Conservation (phyloP, 2,888 invertebrate genomes). For the Agrochola macilenta region DNA sequence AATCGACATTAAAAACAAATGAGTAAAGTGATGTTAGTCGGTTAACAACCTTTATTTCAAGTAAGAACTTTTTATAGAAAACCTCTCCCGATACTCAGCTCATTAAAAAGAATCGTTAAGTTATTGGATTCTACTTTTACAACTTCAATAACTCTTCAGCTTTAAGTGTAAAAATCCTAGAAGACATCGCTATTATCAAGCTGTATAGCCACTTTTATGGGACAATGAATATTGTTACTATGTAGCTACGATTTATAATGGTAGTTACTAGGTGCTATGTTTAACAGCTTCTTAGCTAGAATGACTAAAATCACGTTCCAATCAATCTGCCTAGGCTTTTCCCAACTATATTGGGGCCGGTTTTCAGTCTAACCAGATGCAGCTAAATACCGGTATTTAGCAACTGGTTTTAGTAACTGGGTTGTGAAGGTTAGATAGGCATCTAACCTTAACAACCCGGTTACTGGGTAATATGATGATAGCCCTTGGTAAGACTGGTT, state of each 20-base stretch:
- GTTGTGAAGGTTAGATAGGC: too few relatives aligned
- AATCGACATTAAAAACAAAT: not conserved
- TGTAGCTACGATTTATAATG: constrained; percentile 45
- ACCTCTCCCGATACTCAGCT: not conserved
- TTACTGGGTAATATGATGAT: too few relatives aligned
- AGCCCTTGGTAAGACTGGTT: too few relatives aligned
- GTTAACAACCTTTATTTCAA: not conserved
- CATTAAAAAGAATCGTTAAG: constrained; percentile 30
- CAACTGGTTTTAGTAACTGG: too few relatives aligned
- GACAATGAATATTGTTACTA: constrained; percentile 50
- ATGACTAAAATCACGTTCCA: constrained; percentile 16
- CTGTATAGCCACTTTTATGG: constrained; percentile 40
- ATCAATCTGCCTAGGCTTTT: too few relatives aligned
- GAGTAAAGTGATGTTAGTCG: not conserved
- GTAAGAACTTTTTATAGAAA: not conserved
- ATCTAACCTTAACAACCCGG: too few relatives aligned
- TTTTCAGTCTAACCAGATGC: too few relatives aligned
- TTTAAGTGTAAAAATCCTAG: constrained; percentile 32
- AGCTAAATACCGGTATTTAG: too few relatives aligned
- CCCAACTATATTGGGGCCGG: too few relatives aligned
- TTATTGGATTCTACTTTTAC: constrained; percentile 49
- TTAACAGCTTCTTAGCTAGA: constrained; percentile 27
- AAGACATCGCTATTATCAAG: constrained; percentile 28
- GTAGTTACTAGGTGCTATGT: constrained; percentile 24
- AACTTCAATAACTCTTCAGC: constrained; percentile 42